Conservation (phyloP, 1,140 invertebrate species). For the Cepaea nemoralis region DNA sequence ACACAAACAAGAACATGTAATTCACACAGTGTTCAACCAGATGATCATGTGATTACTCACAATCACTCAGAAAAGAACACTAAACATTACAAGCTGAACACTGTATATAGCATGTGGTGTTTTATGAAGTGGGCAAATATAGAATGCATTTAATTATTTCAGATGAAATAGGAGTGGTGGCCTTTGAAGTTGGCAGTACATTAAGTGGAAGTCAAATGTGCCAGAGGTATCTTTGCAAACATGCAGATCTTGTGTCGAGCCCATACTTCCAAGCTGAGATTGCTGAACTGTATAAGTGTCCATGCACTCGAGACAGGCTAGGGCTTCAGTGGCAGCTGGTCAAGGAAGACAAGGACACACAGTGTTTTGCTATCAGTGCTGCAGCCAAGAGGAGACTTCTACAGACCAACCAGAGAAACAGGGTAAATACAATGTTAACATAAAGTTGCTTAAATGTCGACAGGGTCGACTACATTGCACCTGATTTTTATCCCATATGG, state of each 20-base stretch:
- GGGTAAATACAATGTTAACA: background rate
- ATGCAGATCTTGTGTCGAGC: background rate
- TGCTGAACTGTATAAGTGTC: background rate
- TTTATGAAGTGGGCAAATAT: too few relatives aligned
- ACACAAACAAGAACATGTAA: too few relatives aligned
- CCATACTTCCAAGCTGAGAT: background rate
- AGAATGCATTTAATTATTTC: too few relatives aligned
- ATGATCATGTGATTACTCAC: too few relatives aligned
- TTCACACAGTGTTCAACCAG: too few relatives aligned
- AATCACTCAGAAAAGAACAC: too few relatives aligned
- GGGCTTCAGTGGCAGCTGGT: constrained; percentile 1
- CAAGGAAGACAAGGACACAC: background rate
- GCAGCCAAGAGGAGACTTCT: background rate
- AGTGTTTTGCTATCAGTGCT: background rate
- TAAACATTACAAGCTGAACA: too few relatives aligned
- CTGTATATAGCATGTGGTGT: too few relatives aligned
- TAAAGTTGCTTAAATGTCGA: too few relatives aligned
- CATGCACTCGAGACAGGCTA: background rate
- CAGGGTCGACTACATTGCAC: too few relatives aligned
- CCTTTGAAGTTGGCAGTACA: background rate
- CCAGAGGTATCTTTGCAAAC: background rate
- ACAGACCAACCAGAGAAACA: background rate
- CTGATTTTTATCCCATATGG: too few relatives aligned
- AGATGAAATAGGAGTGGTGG: background rate
- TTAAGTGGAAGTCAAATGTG: background rate